A percentile compares a stretch with the other conserved stretches of the same genome.
phyloP scores from a whole-genome alignment of 2,888 invertebrate genomes.

The Monoplex corrugatus region DNA sequence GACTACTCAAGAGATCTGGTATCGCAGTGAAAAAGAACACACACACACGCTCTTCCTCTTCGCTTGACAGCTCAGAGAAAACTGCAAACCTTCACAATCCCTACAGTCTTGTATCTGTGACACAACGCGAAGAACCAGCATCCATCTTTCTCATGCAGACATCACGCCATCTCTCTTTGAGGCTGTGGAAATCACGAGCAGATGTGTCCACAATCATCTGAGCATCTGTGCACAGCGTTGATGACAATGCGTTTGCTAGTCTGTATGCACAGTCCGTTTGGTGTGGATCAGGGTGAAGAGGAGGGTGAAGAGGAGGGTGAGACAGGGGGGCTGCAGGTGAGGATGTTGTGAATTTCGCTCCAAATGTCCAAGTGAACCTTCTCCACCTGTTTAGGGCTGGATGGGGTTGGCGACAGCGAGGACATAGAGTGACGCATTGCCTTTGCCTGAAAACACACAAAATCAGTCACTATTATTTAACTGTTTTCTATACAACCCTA shows the following conservation, averaged over 20 bases:
- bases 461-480: too few relatives aligned
- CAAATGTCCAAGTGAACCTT: conserved; percentile 40
- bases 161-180: conserved; percentile 7
- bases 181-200: neutral
- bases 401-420: conserved; percentile 8
- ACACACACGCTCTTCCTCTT: too few relatives aligned
- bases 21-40: too few relatives aligned
- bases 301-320: conserved; percentile 26
- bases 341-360: conserved; percentile 41
- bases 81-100: too few relatives aligned
- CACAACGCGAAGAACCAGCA: too few relatives aligned
- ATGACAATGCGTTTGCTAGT: neutral
- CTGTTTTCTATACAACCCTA: too few relatives aligned
- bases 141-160: too few relatives aligned
- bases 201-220: neutral
- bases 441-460: conserved; percentile 34
- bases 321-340: conserved; percentile 16
- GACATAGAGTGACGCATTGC: conserved; percentile 41
- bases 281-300: neutral
- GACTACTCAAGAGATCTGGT: too few relatives aligned
- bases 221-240: neutral
- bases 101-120: too few relatives aligned
- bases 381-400: conserved; percentile 41
- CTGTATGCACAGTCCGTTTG: neutral
- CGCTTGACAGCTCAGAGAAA: too few relatives aligned